These are phyloP conservation scores for Apis laboriosa DNA, from an alignment of 1,140 invertebrate species.

Conservation along the genomic window DNA sequence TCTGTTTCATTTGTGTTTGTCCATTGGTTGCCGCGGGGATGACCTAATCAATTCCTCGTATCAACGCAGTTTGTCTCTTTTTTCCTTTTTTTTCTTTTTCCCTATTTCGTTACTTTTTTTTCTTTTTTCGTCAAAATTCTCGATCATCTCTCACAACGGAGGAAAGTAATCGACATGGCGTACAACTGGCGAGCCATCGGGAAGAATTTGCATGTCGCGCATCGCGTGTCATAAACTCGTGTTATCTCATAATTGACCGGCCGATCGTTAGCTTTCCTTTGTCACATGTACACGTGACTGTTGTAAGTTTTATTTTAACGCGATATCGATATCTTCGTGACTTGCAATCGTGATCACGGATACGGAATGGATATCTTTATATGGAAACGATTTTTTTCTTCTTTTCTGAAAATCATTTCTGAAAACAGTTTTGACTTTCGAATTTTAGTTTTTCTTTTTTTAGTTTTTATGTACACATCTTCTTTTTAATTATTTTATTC, in stretches of 20 bases:
- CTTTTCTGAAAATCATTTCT: background rate
- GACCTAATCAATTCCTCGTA: slow-evolving; percentile 74
- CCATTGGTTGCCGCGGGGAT: slow-evolving; percentile 78
- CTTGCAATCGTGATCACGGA: background rate
- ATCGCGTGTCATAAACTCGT: slow-evolving; percentile 6
- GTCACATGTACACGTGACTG: background rate
- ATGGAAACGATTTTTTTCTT: background rate
- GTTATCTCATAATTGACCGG: slow-evolving; percentile 34
- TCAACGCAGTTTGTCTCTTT: background rate
- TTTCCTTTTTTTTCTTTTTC: background rate
- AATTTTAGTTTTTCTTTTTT: no score
- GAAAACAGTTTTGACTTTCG: background rate
- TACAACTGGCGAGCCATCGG: background rate
- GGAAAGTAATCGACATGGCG: background rate
- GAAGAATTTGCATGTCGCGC: slow-evolving; percentile 28
- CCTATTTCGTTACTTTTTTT: background rate
- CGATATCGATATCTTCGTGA: slow-evolving; percentile 15
- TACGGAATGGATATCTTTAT: background rate
- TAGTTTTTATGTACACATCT: no score
- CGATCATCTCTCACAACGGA: background rate
- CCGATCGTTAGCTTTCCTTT: background rate
- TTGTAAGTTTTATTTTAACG: background rate
- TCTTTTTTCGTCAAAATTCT: background rate
- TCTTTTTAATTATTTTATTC: no score
- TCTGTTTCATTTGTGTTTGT: slow-evolving; percentile 74